Conservation (phyloP, 1,140 invertebrate species). For the Drosophila ogumai region DNA sequence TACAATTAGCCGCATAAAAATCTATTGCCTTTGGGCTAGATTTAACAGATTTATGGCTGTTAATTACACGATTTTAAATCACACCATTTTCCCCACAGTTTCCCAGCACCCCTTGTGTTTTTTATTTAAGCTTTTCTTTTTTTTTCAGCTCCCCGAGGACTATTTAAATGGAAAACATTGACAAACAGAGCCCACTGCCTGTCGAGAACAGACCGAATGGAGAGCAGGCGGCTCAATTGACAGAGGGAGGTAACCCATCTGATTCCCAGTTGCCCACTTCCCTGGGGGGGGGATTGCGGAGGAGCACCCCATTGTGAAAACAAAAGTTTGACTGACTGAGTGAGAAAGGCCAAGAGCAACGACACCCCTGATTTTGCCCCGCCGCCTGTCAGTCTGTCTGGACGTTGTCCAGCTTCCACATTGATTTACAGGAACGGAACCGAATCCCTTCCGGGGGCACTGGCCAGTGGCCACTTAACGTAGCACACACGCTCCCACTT, state of each 20-base stretch:
- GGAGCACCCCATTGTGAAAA: slow-evolving; percentile 41
- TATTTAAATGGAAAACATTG: slow-evolving; percentile 43
- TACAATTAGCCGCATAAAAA: background rate
- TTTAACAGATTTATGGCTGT: slow-evolving; percentile 5
- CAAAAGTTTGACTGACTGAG: slow-evolving; percentile 80
- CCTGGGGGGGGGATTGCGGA: background rate
- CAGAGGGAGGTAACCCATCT: slow-evolving; percentile 16
- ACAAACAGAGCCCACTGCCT: slow-evolving; percentile 48
- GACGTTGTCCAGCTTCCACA: slow-evolving; percentile 50
- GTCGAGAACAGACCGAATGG: slow-evolving; percentile 61
- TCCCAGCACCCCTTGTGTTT: background rate
- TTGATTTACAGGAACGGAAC: slow-evolving; percentile 61
- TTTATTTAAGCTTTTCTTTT: background rate
- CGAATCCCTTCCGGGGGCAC: slow-evolving; percentile 19
- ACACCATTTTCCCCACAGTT: background rate
- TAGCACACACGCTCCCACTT: slow-evolving; percentile 44
- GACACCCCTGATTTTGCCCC: slow-evolving; percentile 12
- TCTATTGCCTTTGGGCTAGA: slow-evolving; percentile 8
- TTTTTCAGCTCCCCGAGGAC: slow-evolving; percentile 13
- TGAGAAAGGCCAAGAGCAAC: slow-evolving; percentile 78
- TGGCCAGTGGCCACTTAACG: slow-evolving; percentile 65
- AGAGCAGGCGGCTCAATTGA: slow-evolving; percentile 54
- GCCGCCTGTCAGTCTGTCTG: slow-evolving; percentile 28
- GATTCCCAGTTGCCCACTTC: background rate
- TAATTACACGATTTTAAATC: slow-evolving; percentile 30